These are phyloP conservation scores for Brotogeris chrysoptera DNA, from an alignment of 2,797 vertebrate species.

Conservation along the genomic window DNA sequence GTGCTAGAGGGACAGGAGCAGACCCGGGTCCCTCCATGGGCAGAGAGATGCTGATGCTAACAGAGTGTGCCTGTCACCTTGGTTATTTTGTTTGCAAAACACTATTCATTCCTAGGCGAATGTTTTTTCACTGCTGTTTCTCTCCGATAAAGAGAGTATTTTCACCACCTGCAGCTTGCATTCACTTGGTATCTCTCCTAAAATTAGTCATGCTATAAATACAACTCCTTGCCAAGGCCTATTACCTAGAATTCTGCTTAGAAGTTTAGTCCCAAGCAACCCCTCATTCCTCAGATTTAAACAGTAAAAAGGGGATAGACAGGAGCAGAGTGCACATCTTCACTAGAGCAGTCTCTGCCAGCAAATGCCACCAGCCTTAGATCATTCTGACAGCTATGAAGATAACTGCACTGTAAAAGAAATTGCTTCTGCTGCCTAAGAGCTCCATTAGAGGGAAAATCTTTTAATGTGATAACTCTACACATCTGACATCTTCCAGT, in stretches of 20 bases:
- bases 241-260: neutral
- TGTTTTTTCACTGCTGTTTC: neutral
- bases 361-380: neutral
- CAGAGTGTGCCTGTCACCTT: neutral
- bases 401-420: neutral
- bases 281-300: neutral
- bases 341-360: neutral
- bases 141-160: neutral
- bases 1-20: slow-evolving; percentile 38
- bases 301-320: neutral
- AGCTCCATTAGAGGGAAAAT: slow-evolving; percentile 9
- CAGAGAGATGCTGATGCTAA: neutral
- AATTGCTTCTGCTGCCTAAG: neutral
- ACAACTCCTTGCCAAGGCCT: neutral
- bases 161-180: slow-evolving; percentile 5
- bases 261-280: neutral
- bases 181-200: neutral
- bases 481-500: neutral
- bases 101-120: neutral
- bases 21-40: neutral
- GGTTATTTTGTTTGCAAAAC: neutral
- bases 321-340: neutral
- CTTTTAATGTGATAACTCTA: neutral
- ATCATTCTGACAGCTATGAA: slow-evolving; percentile 13
- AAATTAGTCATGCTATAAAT: neutral